Base-by-base conservation (phyloP, 1,140 invertebrate genomes). In the Pseudoatta argentina region DNA sequence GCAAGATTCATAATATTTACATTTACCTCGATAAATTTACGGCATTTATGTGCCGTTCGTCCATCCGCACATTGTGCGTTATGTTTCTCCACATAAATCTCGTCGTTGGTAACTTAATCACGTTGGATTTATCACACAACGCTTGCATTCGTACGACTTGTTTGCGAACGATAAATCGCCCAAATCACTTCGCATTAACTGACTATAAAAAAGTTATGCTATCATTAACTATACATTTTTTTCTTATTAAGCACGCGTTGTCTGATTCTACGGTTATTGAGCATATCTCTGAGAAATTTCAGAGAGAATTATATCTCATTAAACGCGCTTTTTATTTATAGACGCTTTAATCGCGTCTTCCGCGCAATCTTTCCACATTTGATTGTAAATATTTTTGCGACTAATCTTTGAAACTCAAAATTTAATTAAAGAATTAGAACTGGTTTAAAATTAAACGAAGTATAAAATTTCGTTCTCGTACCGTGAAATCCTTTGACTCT, bases 51-150 rank as follows among this genome's bases (percentile, higher is more conserved):
- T 73, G 79, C 57, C 39, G 79, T 73, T 44, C 44, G 27, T 83
- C 79, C 44, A 63, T 82, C 67, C 79, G 30, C 48, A 48, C 71
- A 75, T 83, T 75, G 69, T 73, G 7, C 67, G 55, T 34, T 82
- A 75, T 57, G 55, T 72, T 83, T 63, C 44, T 14, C 79, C 55
- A 51, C 39, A 75, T 83, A 83, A 83, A 83, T 83, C 79, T 73
- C 79, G 16, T 24, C 55, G 69, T 75, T 83, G 39, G 39, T 73
- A 75, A 83, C 69, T 83, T 83, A 83, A 83, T 83, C 79, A 75
- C 69, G 39, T 83, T 21, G 79, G 79, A 83, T 83, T 83, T 83
- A 83, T 83, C 79, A 61, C 79, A 24, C 24, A 48, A 53, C 48
- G 34, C 27, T 51, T 39, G 67, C 67, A 61, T 82, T 55, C 55